Percentiles rank a stretch among this genome's conserved stretches.
Conservation (phyloP, 2,113 vertebrate species). For the Brevimyrus niger region DNA sequence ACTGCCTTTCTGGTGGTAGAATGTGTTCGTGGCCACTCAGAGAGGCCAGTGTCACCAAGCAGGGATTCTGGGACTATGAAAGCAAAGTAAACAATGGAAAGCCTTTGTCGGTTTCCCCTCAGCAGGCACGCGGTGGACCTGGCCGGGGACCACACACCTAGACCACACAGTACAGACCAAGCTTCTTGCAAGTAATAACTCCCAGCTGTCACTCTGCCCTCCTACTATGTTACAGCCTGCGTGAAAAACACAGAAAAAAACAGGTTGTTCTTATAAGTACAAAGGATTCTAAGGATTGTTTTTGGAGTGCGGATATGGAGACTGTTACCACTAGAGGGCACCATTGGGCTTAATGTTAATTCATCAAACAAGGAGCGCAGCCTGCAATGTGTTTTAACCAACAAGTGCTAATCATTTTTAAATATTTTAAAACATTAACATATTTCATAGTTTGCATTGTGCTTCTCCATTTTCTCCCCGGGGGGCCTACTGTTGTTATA, state of each 20-base stretch:
- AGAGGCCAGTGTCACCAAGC: neutral
- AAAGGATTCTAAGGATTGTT: neutral
- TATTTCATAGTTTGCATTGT: no score
- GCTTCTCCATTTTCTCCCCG: no score
- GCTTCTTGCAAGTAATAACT: neutral
- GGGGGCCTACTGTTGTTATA: neutral
- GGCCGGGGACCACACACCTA: neutral
- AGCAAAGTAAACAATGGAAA: constrained; percentile 4
- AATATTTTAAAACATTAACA: no score
- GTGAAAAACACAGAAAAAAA: neutral
- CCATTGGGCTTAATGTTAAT: neutral
- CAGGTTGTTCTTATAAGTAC: neutral
- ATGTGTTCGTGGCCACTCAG: neutral
- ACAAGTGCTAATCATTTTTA: neutral
- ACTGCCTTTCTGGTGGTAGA: neutral
- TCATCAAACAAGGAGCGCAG: neutral
- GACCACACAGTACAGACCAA: neutral
- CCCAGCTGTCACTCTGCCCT: neutral
- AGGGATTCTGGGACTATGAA: neutral
- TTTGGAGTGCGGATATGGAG: neutral
- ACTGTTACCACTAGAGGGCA: neutral
- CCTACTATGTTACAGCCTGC: neutral
- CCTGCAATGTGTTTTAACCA: neutral
- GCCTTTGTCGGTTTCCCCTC: neutral
- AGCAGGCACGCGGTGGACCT: neutral